A percentile compares a stretch with the other conserved stretches of the same genome.
Evolutionary conservation across 23 tunicate genomes (phyloP).

Genomic region (Clavelina lepadiformis): DNA sequence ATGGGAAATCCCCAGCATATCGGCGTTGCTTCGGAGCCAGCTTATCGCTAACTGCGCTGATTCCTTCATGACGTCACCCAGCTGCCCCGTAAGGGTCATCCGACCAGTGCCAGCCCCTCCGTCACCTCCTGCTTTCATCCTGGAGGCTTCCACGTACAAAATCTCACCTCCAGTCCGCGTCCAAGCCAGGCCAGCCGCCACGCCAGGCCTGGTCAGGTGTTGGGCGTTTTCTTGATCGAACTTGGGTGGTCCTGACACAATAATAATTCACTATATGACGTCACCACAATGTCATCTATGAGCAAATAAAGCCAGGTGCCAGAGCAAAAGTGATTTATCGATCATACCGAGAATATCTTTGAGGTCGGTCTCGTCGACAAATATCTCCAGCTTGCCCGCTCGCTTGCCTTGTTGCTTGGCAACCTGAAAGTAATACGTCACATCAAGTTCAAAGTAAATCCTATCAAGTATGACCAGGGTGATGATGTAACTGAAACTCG

Average conservation of each 20-base stretch:
- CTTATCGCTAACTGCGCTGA: conserved; percentile 56
- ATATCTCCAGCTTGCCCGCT: neutral
- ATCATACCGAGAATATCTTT: conserved; percentile 20
- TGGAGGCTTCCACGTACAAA: conserved; percentile 40
- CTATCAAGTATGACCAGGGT: too few relatives aligned
- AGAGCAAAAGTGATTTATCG: neutral
- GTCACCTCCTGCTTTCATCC: conserved; percentile 12
- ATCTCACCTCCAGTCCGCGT: conserved; percentile 56
- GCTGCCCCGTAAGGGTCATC: conserved; percentile 58
- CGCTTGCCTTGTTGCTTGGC: conserved; percentile 16
- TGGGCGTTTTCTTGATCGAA: conserved; percentile 23
- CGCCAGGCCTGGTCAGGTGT: conserved; percentile 41
- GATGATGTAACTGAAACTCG: too few relatives aligned
- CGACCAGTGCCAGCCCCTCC: conserved; percentile 25
- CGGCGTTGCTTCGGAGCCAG: conserved; percentile 52
- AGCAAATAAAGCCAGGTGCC: neutral
- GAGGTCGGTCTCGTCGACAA: conserved; percentile 14
- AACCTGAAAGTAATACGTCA: conserved; percentile 16
- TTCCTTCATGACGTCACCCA: conserved; percentile 73
- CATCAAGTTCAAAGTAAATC: too few relatives aligned
- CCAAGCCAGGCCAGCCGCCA: conserved; percentile 56
- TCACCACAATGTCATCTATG: neutral
- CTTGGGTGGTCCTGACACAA: conserved; percentile 29
- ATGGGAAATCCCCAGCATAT: conserved; percentile 15
- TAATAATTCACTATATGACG: neutral